Conservation (phyloP, 2,888 invertebrate genomes). For the Macrosoma leucophasiata region DNA sequence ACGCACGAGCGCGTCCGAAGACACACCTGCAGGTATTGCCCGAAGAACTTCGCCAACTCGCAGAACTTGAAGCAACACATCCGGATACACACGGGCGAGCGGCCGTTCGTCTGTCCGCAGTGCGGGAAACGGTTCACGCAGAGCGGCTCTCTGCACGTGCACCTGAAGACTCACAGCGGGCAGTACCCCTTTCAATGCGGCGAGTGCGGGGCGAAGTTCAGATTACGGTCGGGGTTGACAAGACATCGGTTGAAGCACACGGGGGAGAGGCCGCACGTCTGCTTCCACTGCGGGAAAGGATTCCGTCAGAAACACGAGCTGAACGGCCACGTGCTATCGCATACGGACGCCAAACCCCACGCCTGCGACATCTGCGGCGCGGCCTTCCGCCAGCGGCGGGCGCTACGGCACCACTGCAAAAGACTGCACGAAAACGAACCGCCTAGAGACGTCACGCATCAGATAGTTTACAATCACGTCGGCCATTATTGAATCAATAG, state of each 20-base stretch:
- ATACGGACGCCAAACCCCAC: constrained; percentile 73
- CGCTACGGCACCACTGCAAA: constrained; percentile 48
- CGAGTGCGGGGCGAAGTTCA: constrained; percentile 77
- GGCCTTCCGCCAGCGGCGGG: constrained; percentile 72
- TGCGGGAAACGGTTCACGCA: constrained; percentile 80
- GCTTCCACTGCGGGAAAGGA: constrained; percentile 68
- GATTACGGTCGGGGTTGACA: constrained; percentile 72
- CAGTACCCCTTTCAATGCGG: constrained; percentile 74
- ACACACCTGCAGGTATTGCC: constrained; percentile 72
- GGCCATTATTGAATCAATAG: no score
- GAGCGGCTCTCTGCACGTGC: constrained; percentile 79
- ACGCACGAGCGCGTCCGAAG: constrained; percentile 78
- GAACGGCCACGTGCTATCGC: constrained; percentile 68
- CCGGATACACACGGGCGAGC: constrained; percentile 76
- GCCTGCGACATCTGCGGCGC: constrained; percentile 72
- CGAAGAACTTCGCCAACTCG: constrained; percentile 75
- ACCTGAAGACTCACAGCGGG: constrained; percentile 75
- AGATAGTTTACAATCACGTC: constrained; percentile 7
- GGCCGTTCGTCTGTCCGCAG: constrained; percentile 72
- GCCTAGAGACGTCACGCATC: constrained; percentile 19
- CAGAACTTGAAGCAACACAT: constrained; percentile 77
- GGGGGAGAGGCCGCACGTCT: constrained; percentile 77
- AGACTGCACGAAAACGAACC: constrained; percentile 48
- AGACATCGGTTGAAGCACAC: constrained; percentile 77
- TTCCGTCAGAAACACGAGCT: constrained; percentile 78